phyloP scores from a whole-genome alignment of 2,113 vertebrate genomes.

The Bettongia penicillata region DNA sequence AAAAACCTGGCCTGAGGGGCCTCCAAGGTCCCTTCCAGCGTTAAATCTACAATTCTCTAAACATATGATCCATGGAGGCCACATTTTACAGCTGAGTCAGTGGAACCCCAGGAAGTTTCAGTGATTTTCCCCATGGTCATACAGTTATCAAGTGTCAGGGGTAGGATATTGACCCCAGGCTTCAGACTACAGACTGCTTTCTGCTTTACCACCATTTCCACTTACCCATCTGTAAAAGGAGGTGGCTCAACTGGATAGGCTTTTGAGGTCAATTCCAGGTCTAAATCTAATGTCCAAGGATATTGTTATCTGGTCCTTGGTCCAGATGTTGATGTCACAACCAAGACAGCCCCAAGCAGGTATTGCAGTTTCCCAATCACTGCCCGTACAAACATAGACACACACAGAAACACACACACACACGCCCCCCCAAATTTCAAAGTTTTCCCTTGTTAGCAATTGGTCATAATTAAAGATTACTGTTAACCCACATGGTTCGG shows the following conservation, averaged over 20 bases:
- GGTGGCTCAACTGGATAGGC: neutral
- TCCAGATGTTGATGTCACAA: neutral
- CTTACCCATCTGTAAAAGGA: neutral
- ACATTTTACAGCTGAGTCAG: neutral
- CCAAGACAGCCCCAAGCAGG: neutral
- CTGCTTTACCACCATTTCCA: neutral
- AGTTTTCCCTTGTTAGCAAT: neutral
- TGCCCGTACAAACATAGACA: neutral
- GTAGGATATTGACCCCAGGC: neutral
- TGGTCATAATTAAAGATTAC: neutral
- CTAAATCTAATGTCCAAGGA: neutral
- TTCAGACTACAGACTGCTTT: neutral
- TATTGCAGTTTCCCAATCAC: neutral
- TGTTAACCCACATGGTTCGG: neutral
- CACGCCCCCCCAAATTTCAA: too few species aligned
- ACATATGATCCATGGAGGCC: neutral
- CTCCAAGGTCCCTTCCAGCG: neutral
- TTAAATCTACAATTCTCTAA: neutral
- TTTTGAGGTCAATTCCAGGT: neutral
- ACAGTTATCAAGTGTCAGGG: neutral
- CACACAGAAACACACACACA: neutral
- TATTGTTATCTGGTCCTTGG: neutral
- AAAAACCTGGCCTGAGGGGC: neutral
- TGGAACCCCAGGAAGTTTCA: neutral
- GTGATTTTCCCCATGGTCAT: neutral